Percentiles rank a stretch among this genome's conserved stretches.
Conservation (phyloP, 1,140 invertebrate genomes). For the Cherax quadricarinatus region DNA sequence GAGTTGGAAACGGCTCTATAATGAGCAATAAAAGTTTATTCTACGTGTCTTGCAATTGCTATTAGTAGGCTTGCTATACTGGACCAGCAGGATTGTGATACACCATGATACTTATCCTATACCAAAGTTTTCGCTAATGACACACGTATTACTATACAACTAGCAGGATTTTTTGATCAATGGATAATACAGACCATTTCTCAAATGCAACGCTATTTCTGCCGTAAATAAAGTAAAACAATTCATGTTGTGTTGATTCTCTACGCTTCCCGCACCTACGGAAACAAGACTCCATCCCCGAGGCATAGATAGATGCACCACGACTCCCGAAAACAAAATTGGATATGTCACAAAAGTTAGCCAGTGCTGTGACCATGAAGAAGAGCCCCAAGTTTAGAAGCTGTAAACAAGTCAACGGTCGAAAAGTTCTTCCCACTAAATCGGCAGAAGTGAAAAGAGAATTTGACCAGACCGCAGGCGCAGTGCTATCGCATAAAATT, state of each 20-base stretch:
- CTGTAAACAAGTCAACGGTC: not conserved
- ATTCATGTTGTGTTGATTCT: not conserved
- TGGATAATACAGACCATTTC: too few species aligned
- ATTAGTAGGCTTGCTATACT: too few species aligned
- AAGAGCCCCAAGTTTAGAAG: not conserved
- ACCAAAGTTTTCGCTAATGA: too few species aligned
- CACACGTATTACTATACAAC: too few species aligned
- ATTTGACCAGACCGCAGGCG: not conserved
- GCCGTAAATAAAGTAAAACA: too few species aligned
- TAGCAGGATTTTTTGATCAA: too few species aligned
- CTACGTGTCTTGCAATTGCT: too few species aligned
- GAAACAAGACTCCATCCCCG: not conserved
- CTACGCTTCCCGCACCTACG: not conserved
- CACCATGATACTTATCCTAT: too few species aligned
- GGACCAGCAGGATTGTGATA: too few species aligned
- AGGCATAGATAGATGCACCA: not conserved
- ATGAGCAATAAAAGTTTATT: too few species aligned
- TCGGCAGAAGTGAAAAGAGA: slow-evolving; percentile 14
- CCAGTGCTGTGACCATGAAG: not conserved
- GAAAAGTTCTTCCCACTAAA: not conserved
- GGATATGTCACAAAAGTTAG: not conserved
- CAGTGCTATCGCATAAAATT: slow-evolving; percentile 8
- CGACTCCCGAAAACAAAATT: not conserved
- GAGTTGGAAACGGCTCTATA: too few species aligned
- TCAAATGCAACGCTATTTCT: too few species aligned